Base-by-base conservation (phyloP, 2,797 vertebrate genomes). In the Moxostoma hubbsi region DNA sequence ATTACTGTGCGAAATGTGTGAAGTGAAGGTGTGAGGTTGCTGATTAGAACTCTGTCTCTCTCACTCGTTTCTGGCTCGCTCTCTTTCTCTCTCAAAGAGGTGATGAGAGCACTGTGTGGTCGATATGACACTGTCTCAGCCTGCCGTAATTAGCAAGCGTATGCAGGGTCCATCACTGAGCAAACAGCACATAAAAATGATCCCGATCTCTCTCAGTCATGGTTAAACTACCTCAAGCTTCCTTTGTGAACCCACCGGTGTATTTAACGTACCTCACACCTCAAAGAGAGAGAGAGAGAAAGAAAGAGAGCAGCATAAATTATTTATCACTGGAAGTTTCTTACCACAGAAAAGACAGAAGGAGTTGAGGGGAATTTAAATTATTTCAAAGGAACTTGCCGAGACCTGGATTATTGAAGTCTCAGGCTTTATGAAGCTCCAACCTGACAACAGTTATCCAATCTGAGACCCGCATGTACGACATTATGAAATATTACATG, bases 401-500 rank as follows among this genome's bases (percentile, higher is more conserved):
- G 75, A 85, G 82, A 81, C 83, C 69, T 62, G 85, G 89, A 90
- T 93, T 93, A 93, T 92, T 93, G 90, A 94, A 90, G 90, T 87
- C 90, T 90, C 91, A 89, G 89, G 89, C 89, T 92, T 92, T 91
- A 91, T 92, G 62, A 87, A 80, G 47, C 88, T 87, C 90, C 90
- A 91, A 89, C 91, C 91, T 93, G 93, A 93, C 91, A 92, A 90
- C 88, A 75, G 72, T 86, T 87, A 90, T 92, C 92, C 90, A 81
- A 82, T 85, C 86, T 82, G 86, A 86, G 84, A 83, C 80, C 82
- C 81, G 70, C 82, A 77, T 85, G 81, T 83, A 71, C 89, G 92
- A 93, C 91, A 93, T 92, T 91, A 92, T 89, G 90, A 90, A 93
- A 93, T 94, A 93, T 94, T 94, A 93, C 92, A 92, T 86, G 89